A percentile compares a stretch with the other conserved stretches of the same genome.
These are phyloP conservation scores for Iselma pallidipennis DNA, from an alignment of 2,888 invertebrate species.

Conservation along the genomic window DNA sequence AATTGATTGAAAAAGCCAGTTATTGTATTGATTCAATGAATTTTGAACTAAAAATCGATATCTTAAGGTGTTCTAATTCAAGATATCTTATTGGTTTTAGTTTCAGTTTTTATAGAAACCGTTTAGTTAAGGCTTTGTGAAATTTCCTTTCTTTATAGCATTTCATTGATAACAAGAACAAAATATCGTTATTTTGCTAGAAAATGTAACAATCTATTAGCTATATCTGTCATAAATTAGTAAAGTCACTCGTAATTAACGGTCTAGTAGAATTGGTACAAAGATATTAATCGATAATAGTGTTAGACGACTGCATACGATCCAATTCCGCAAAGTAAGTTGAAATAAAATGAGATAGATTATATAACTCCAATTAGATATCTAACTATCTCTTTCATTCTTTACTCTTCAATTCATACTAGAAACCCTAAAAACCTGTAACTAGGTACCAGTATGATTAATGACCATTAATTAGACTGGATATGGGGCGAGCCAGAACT, in stretches of 20 bases:
- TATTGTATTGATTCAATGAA: too few relatives aligned
- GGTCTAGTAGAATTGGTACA: slow-evolving; percentile 16
- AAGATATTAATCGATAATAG: slow-evolving; percentile 18
- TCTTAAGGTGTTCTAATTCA: too few relatives aligned
- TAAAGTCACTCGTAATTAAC: slow-evolving; percentile 22
- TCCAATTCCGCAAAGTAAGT: neutral
- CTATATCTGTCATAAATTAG: slow-evolving; percentile 21
- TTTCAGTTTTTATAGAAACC: too few relatives aligned
- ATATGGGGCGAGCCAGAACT: slow-evolving; percentile 19
- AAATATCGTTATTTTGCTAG: neutral
- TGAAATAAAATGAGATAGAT: neutral
- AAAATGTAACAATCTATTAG: slow-evolving; percentile 6
- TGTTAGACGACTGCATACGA: neutral
- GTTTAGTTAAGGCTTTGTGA: neutral
- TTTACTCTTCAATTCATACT: neutral
- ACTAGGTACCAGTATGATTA: slow-evolving; percentile 17
- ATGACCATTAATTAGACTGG: slow-evolving; percentile 33
- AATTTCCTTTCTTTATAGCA: neutral
- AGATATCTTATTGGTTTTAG: too few relatives aligned
- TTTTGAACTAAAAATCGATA: too few relatives aligned
- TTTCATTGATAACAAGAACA: neutral
- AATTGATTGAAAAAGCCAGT: too few relatives aligned
- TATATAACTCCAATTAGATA: neutral
- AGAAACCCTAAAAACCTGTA: neutral
- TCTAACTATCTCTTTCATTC: neutral